Evolutionary conservation across 2,797 vertebrate species (phyloP).

Genomic region (Chelonia mydas): DNA sequence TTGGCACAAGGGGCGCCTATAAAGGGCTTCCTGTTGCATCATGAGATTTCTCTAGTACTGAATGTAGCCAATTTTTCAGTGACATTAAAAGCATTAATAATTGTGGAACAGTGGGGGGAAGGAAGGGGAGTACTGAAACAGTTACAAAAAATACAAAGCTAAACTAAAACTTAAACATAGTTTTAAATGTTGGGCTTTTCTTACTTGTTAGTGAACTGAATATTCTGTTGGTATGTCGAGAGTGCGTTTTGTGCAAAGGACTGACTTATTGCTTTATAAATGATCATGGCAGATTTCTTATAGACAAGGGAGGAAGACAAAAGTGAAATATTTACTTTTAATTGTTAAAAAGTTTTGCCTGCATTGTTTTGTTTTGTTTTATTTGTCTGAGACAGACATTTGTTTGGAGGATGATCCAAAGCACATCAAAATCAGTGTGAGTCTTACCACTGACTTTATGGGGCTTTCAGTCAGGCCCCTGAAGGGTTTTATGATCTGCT

Average conservation of each 20-base stretch:
- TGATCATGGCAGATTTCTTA: neutral
- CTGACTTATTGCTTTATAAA: neutral
- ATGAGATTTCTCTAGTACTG: neutral
- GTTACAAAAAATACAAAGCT: neutral
- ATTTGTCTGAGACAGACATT: neutral
- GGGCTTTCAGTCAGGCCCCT: conserved; percentile 32
- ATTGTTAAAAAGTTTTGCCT: conserved; percentile 12
- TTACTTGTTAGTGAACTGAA: neutral
- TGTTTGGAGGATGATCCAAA: conserved; percentile 14
- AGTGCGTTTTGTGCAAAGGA: neutral
- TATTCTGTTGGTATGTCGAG: neutral
- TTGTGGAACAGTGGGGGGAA: neutral
- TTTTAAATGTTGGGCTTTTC: neutral
- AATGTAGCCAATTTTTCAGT: neutral
- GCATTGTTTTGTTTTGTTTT: neutral
- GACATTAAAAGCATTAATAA: neutral
- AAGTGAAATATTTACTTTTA: neutral
- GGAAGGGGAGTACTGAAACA: neutral
- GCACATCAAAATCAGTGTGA: neutral
- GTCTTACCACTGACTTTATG: conserved; percentile 3
- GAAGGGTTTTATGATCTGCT: neutral
- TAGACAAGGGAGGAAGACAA: neutral
- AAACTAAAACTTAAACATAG: neutral
- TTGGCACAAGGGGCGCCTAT: neutral
- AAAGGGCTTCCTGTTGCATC: neutral